Conservation (phyloP, 2,888 invertebrate genomes). For the Teleiodes luculella region DNA sequence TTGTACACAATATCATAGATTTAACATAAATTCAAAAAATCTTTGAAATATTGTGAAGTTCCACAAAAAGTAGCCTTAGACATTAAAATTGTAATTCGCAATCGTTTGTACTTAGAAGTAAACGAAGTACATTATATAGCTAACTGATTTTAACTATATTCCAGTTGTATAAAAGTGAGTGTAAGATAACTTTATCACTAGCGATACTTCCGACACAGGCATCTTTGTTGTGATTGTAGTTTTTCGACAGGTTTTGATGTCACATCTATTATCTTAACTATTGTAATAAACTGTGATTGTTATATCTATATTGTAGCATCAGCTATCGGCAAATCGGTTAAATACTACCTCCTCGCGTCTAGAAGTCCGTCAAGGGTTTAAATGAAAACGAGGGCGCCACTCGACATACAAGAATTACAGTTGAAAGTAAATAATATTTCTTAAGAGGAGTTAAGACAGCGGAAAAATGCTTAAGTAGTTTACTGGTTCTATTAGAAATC, state of each 20-base stretch:
- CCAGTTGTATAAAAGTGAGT: conserved; percentile 64
- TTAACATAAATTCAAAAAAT: too few relatives aligned
- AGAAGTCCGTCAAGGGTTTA: too few relatives aligned
- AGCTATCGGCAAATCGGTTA: conserved; percentile 50
- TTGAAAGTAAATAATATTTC: too few relatives aligned
- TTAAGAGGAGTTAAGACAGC: too few relatives aligned
- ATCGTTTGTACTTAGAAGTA: conserved; percentile 57
- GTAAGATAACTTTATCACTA: conserved; percentile 65
- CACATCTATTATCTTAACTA: conserved; percentile 50
- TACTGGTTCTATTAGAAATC: too few relatives aligned
- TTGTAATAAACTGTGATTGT: conserved; percentile 63
- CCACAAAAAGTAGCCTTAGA: conserved; percentile 33
- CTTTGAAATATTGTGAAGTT: too few relatives aligned
- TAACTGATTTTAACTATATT: conserved; percentile 66
- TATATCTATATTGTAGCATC: conserved; percentile 39
- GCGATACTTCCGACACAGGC: conserved; percentile 56
- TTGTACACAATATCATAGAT: too few relatives aligned
- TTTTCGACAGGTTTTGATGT: conserved; percentile 62
- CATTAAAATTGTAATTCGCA: conserved; percentile 33
- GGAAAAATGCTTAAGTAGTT: too few relatives aligned
- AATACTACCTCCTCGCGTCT: conserved; percentile 53
- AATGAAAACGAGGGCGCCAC: too few relatives aligned
- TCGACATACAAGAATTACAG: too few relatives aligned
- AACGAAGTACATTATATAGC: conserved; percentile 69
- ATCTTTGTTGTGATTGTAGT: conserved; percentile 69